phyloP scores from a whole-genome alignment of 1,140 invertebrate genomes.

The Drosophila arizonae region DNA sequence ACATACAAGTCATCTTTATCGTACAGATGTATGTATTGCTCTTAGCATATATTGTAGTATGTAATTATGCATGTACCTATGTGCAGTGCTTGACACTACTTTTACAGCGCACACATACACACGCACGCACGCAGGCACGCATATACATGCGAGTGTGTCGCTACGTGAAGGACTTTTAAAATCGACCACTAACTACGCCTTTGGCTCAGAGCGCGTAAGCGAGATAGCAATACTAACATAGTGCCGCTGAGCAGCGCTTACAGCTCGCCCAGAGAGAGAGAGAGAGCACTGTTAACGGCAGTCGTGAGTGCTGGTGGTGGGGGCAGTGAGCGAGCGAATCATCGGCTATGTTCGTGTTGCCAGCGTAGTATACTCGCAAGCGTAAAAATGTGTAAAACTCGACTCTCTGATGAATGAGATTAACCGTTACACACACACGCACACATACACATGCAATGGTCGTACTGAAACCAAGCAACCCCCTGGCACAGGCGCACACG shows the following conservation, averaged over 20 bases:
- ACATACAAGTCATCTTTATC: conserved; percentile 19
- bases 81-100: conserved; percentile 64
- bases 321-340: conserved; percentile 23
- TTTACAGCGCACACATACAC: conserved; percentile 56
- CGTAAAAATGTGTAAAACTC: conserved; percentile 78
- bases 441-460: conserved; percentile 26
- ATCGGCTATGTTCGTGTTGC: conserved; percentile 34
- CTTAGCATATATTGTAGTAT: conserved; percentile 7
- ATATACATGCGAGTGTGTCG: background rate
- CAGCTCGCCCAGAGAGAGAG: conserved; percentile 15
- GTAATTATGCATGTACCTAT: conserved; percentile 35
- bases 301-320: conserved; percentile 1
- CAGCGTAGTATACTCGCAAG: conserved; percentile 69
- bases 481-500: conserved; percentile 55
- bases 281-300: conserved; percentile 2
- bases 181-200: conserved; percentile 65
- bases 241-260: conserved; percentile 25
- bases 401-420: conserved; percentile 79
- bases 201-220: conserved; percentile 30
- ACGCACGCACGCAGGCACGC: conserved; percentile 4
- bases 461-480: conserved; percentile 61
- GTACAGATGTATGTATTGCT: background rate
- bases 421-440: conserved; percentile 62
- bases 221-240: conserved; percentile 63
- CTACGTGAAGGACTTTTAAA: conserved; percentile 73